Evolutionary conservation across 1,140 invertebrate genomes (phyloP).

Genomic region (Listronotus bonariensis): DNA sequence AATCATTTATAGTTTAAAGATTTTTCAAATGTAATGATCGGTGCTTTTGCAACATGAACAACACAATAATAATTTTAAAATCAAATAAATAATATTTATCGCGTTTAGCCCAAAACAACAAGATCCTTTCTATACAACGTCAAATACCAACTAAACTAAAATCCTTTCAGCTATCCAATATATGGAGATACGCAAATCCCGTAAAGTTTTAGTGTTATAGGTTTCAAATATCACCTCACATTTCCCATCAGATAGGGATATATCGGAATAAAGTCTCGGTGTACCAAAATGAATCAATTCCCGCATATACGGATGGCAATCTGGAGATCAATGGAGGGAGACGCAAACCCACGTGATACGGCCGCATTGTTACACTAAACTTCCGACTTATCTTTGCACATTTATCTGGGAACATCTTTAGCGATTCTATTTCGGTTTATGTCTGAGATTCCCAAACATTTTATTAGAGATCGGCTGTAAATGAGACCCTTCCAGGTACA

Average conservation of each 20-base stretch:
- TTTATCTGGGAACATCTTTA: constrained; percentile 54
- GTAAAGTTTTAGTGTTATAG: constrained; percentile 32
- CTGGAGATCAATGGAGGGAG: constrained; percentile 51
- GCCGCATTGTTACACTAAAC: constrained; percentile 56
- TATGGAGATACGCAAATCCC: not conserved
- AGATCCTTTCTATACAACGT: no score
- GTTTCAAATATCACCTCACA: constrained; percentile 2
- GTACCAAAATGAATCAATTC: constrained; percentile 54
- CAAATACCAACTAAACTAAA: no score
- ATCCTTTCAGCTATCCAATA: not conserved
- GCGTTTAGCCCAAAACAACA: no score
- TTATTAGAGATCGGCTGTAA: no score
- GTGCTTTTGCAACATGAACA: no score
- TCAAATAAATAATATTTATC: no score
- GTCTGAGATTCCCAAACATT: constrained; percentile 40
- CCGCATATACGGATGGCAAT: constrained; percentile 48
- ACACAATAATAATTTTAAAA: no score
- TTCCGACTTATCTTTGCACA: constrained; percentile 54
- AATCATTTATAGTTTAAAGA: no score
- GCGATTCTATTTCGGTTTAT: constrained; percentile 33
- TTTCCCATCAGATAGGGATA: constrained; percentile 33
- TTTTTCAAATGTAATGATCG: no score
- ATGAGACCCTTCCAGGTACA: no score
- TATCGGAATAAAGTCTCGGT: constrained; percentile 50
- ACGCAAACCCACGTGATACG: constrained; percentile 40